Evolutionary conservation across 37 sponge, comb jelly and placozoan genomes (phyloP), one percentile per base, ranked within the genome.

Genomic region (Crambe crambe): DNA sequence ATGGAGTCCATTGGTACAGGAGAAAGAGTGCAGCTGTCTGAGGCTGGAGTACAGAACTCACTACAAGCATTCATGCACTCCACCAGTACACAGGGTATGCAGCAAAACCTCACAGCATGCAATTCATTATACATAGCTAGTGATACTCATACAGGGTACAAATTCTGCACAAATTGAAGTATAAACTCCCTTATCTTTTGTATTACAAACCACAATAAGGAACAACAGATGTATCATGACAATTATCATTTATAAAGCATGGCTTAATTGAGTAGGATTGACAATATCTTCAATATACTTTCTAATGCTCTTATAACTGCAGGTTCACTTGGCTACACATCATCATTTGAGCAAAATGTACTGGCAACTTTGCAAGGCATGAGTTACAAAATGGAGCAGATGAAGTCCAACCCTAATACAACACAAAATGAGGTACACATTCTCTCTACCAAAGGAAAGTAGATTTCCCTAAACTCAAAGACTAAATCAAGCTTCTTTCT

Each of bases 261-360:
- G n/a, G n/a, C n/a, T n/a, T n/a, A n/a, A n/a, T n/a, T n/a, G n/a
- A n/a, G n/a, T n/a, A n/a, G n/a, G n/a, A n/a, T n/a, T n/a, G n/a
- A n/a, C n/a, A n/a, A n/a, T n/a, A n/a, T n/a, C n/a, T n/a, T n/a
- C n/a, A n/a, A n/a, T n/a, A 51, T 51, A 18, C 54, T 15, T 18
- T 18, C 54, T 51, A 51, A 51, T 15, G 54, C 54, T 62, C 10
- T 62, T 21, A 17, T 62, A 62, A 26, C 64, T 62, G 29, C 21
- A 9, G 54, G n/a, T n/a, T n/a, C n/a, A n/a, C n/a, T 2, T 74
- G 75, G 75, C 2, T 54, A 57, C 59, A 10, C 78, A 3, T 65
- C 78, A 66, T 15, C 60, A 1, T 81, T 81, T 81, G 81, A 72
- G 42, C 32, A 81, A 43, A 81, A 38, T 58, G 72, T 81, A 20